phyloP scores from a whole-genome alignment of 2,797 vertebrate species.

The Pseudocheirus occidentalis region DNA sequence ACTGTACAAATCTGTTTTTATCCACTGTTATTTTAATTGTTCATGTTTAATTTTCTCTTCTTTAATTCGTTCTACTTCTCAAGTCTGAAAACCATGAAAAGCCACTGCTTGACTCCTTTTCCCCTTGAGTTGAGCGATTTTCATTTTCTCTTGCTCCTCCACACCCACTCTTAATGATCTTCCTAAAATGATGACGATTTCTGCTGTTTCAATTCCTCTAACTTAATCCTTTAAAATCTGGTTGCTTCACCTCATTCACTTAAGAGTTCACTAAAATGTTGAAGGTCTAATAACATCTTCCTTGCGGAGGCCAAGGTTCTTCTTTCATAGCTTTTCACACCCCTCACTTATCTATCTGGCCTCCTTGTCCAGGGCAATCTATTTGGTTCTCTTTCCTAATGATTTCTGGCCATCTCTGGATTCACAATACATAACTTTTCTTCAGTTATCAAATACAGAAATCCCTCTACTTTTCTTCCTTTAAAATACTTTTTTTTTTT shows the following conservation, averaged over 20 bases:
- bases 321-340: not conserved
- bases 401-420: not conserved
- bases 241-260: conserved; percentile 4
- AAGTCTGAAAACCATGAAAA: conserved; percentile 42
- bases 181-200: conserved; percentile 39
- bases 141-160: not conserved
- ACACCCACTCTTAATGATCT: not conserved
- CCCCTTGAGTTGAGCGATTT: conserved; percentile 28
- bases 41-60: conserved; percentile 54
- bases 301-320: not conserved
- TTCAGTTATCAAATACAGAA: not conserved
- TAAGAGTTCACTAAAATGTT: not conserved
- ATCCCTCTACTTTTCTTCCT: conserved; percentile 17
- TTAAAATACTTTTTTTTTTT: conserved; percentile 1
- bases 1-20: conserved; percentile 41
- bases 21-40: conserved; percentile 4
- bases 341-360: not conserved
- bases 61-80: conserved; percentile 36
- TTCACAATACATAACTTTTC: not conserved
- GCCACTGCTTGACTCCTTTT: conserved; percentile 41
- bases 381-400: not conserved
- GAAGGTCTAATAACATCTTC: not conserved
- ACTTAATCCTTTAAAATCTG: conserved; percentile 28
- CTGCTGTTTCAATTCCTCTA: conserved; percentile 47
- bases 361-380: not conserved